Conservation (phyloP, 2,797 vertebrate species). For the Phoebastria nigripes region DNA sequence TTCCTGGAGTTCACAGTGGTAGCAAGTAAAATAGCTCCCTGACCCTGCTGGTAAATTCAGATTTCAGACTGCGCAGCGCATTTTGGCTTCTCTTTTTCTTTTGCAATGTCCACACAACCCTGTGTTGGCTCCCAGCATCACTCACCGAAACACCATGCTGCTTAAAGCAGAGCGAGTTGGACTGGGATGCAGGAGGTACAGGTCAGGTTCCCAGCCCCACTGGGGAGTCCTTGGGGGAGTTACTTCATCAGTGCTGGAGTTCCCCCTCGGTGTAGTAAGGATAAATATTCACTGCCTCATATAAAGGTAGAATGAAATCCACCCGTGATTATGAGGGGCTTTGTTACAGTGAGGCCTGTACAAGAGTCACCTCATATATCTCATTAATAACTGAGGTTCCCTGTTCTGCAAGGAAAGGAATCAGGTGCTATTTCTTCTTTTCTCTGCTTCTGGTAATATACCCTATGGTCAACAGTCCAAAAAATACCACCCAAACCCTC, state of each 20-base stretch:
- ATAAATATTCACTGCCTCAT: neutral
- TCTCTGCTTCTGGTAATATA: neutral
- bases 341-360: neutral
- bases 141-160: neutral
- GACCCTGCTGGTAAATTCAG: slow-evolving; percentile 57
- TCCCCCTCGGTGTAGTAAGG: neutral
- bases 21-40: slow-evolving; percentile 67
- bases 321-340: neutral
- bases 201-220: neutral
- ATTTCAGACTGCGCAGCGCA: neutral
- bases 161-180: accelerated
- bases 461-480: neutral
- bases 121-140: neutral
- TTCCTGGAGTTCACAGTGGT: slow-evolving; percentile 72
- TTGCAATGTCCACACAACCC: neutral
- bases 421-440: slow-evolving; percentile 18
- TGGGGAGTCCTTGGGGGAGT: neutral
- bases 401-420: neutral
- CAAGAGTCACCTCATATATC: neutral
- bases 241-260: neutral
- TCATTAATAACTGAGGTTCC: neutral
- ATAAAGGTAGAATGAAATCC: neutral
- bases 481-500: neutral
- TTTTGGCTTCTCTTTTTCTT: slow-evolving; percentile 20
- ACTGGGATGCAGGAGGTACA: neutral